Evolutionary conservation across 2,113 vertebrate species (phyloP).

Genomic region (Pachypanchax playfairii): DNA sequence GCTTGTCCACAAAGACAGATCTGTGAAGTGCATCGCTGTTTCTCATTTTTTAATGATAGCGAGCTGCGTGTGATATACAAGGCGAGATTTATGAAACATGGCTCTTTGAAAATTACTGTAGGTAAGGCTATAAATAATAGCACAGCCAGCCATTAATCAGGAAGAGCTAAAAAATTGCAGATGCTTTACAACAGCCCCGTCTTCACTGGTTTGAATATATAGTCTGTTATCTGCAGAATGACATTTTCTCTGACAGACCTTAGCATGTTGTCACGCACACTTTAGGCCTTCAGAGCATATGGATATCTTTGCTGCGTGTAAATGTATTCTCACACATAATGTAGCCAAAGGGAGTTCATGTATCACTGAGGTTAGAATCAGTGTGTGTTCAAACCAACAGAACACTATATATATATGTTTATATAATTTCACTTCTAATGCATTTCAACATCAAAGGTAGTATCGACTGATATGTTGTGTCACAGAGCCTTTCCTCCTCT

Average conservation of each 20-base stretch:
- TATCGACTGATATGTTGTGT: constrained; percentile 22
- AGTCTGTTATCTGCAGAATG: constrained; percentile 15
- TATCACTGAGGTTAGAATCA: neutral
- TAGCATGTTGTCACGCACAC: constrained; percentile 22
- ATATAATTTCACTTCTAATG: constrained; percentile 16
- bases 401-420: too few relatives aligned
- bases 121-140: constrained; percentile 42
- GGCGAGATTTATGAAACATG: constrained; percentile 34
- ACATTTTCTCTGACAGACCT: constrained; percentile 31
- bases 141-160: constrained; percentile 38
- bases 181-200: constrained; percentile 15
- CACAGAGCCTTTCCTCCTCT: constrained; percentile 24
- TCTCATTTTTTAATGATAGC: constrained; percentile 52
- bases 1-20: constrained; percentile 43
- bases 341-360: constrained; percentile 11
- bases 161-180: constrained; percentile 27
- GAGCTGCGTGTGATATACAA: constrained; percentile 38
- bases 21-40: constrained; percentile 33
- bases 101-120: constrained; percentile 15
- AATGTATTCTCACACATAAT: constrained; percentile 38
- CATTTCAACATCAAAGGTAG: constrained; percentile 8
- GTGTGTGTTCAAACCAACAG: constrained; percentile 5
- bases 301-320: constrained; percentile 15
- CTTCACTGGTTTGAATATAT: constrained; percentile 23
- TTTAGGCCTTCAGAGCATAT: constrained; percentile 28